These are phyloP conservation scores for Stratiomys singularior DNA, from an alignment of 2,888 invertebrate species.

Conservation along the genomic window DNA sequence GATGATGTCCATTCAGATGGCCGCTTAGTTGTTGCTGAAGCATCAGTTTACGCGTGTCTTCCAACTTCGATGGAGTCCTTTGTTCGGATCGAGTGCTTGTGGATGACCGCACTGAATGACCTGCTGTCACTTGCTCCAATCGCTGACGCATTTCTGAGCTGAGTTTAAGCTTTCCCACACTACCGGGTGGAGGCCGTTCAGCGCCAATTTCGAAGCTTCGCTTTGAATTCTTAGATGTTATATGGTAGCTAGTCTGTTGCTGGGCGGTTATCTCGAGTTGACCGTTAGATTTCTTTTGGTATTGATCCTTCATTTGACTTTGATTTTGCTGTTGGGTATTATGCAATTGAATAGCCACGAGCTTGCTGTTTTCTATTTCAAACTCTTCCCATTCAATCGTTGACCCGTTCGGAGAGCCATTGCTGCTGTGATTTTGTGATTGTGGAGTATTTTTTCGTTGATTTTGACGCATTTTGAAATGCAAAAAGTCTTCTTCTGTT, in stretches of 20 bases:
- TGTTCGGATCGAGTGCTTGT: constrained; percentile 78
- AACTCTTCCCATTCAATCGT: constrained; percentile 88
- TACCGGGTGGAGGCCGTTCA: constrained; percentile 83
- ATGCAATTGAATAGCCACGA: constrained; percentile 60
- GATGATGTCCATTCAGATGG: constrained; percentile 57
- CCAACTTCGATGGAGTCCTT: constrained; percentile 80
- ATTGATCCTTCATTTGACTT: constrained; percentile 37
- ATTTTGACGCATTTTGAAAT: constrained; percentile 87
- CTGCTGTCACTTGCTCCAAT: constrained; percentile 87
- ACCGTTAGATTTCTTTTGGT: constrained; percentile 40
- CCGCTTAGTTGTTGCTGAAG: constrained; percentile 85
- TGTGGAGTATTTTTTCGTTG: constrained; percentile 84
- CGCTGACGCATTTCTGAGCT: constrained; percentile 93
- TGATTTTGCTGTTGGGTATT: constrained; percentile 55
- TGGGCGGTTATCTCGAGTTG: constrained; percentile 30
- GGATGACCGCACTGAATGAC: constrained; percentile 84
- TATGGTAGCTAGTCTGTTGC: constrained; percentile 51
- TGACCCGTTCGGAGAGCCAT: constrained; percentile 63
- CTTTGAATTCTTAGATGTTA: constrained; percentile 56
- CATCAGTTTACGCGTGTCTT: constrained; percentile 86
- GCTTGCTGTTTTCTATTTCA: constrained; percentile 72
- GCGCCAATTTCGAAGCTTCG: constrained; percentile 85
- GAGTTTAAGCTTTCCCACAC: constrained; percentile 88
- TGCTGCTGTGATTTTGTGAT: constrained; percentile 63
- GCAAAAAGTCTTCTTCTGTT: constrained; percentile 82